A percentile compares a stretch with the other conserved stretches of the same genome.
Conservation (phyloP, 2,888 invertebrate genomes). For the Sylvicola cinctus region DNA sequence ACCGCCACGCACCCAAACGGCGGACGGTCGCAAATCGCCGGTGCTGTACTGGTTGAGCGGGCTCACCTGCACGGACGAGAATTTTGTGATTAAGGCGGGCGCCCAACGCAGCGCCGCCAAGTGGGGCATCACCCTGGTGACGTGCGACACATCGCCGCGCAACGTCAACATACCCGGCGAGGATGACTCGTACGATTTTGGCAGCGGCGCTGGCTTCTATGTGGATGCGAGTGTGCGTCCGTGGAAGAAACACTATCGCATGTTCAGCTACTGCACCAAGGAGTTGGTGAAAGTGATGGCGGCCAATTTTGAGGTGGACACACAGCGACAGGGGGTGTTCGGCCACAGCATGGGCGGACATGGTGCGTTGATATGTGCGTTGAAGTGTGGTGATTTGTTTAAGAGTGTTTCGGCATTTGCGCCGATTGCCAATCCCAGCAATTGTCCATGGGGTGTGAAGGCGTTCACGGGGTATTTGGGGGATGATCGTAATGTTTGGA, state of each 20-base stretch:
- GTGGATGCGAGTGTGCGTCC: conserved; percentile 79
- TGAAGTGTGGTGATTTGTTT: conserved; percentile 80
- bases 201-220: conserved; percentile 89
- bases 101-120: conserved; percentile 79
- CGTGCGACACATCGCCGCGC: conserved; percentile 91
- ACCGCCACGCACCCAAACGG: conserved; percentile 41
- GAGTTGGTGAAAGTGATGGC: conserved; percentile 61
- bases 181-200: conserved; percentile 85
- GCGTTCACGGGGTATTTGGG: conserved; percentile 68
- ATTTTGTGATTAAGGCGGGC: conserved; percentile 91
- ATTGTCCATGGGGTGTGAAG: conserved; percentile 74
- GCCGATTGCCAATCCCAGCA: conserved; percentile 76
- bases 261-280: conserved; percentile 85
- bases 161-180: conserved; percentile 78
- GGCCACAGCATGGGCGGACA: conserved; percentile 95
- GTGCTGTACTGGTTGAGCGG: conserved; percentile 86
- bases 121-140: conserved; percentile 68
- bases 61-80: conserved; percentile 82
- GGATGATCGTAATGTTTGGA: conserved; percentile 45
- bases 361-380: conserved; percentile 74
- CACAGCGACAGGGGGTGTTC: conserved; percentile 49
- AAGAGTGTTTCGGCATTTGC: conserved; percentile 85
- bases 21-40: conserved; percentile 34
- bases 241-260: conserved; percentile 82
- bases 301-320: conserved; percentile 44